Percentiles rank a stretch among this genome's conserved stretches.
Conservation (phyloP, 1,140 invertebrate species). For the Popillia japonica region DNA sequence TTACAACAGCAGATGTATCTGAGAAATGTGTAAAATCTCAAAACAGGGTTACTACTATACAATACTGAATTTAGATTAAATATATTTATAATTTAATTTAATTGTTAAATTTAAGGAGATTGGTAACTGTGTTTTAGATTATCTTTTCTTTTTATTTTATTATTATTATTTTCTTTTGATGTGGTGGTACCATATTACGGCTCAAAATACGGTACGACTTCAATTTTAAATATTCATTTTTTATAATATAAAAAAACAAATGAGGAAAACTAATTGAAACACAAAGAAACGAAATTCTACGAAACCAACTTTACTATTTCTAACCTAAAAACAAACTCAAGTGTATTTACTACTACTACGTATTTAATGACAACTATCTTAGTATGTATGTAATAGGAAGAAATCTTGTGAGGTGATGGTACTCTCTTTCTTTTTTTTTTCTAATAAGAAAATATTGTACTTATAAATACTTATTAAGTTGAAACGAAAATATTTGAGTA, state of each 20-base stretch:
- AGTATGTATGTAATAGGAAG: neutral
- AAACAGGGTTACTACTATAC: neutral
- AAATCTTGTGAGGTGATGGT: neutral
- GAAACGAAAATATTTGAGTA: conserved; percentile 31
- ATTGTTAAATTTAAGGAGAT: neutral
- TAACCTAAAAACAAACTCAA: neutral
- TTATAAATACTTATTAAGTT: neutral
- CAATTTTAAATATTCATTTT: neutral
- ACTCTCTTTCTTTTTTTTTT: neutral
- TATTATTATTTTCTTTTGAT: neutral
- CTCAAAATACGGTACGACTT: conserved; percentile 55
- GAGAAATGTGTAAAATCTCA: neutral
- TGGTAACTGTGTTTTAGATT: neutral
- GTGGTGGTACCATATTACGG: conserved; percentile 50
- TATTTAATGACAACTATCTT: neutral
- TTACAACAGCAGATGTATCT: no score
- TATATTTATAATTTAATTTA: no score
- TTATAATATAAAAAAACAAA: neutral
- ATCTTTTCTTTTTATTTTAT: neutral
- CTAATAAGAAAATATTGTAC: neutral
- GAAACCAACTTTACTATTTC: neutral
- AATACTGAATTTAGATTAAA: no score
- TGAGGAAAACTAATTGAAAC: no score
- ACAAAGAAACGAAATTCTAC: neutral
- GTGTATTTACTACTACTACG: neutral